Base-by-base conservation (phyloP, 2,113 vertebrate species). In the Hylia prasina region DNA sequence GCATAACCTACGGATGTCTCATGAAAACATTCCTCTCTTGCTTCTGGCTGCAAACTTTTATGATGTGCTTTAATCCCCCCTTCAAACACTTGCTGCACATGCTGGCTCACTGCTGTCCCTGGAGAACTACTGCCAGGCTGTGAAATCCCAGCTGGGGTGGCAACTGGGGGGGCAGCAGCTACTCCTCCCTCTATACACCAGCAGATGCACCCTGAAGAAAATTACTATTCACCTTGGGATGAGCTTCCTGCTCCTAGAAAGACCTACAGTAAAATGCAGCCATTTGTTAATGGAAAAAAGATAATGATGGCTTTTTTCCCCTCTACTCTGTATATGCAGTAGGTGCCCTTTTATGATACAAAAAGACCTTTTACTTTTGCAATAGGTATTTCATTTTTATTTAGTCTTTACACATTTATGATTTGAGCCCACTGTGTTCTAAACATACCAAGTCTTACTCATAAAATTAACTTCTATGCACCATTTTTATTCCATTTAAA, bases 11-110 rank as follows among this genome's bases (percentile, higher is more conserved):
- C 0, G 88, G 92, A 90, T 51, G 10, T 61, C 94, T 93, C 87
- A 17, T 91, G 90, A 93, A 97, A 98, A 97, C 95, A 89, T 87
- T 93, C 91, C 75, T 96, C 73, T 94, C 94, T 80, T 87, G 89
- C 91, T 97, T 81, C 93, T 93, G 78, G 82, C 84, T 42, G 2
- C 83, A 92, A 92, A 94, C 86, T 96, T 93, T 96, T 91, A 87
- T 4, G 10, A 94, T 12, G 64, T 92, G 91, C 82, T 95, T 96
- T 96, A 94, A 94, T 93, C 87, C 70, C n/a, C 50, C 39, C 96
- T 96, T 96, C 96, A 94, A 96, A 96, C 84, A 94, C 94, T 94
- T 79, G 82, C 82, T 95, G 80, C 37, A 35, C 64, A 47, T 70
- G 73, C 40, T 94, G 94, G 61, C 75, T 95, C 14, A 11, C 63